Conservation (phyloP, 2,113 vertebrate species). For the Corythornis madagascariensis region DNA sequence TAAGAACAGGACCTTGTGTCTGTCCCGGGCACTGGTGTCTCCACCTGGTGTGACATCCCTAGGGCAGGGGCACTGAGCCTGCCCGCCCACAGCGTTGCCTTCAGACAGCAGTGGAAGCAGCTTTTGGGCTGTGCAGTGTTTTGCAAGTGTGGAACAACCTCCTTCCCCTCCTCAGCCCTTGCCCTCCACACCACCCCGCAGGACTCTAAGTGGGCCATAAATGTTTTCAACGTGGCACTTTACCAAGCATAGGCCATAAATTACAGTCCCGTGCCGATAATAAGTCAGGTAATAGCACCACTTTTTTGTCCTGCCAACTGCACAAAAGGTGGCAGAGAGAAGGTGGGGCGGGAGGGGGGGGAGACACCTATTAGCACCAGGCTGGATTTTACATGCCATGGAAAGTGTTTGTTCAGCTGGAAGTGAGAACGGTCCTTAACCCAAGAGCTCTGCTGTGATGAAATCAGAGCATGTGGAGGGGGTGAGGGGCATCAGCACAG, state of each 20-base stretch:
- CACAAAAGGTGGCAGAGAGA: conserved; percentile 57
- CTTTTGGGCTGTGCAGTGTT: neutral
- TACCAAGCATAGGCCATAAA: conserved; percentile 62
- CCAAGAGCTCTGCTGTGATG: conserved; percentile 28
- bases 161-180: neutral
- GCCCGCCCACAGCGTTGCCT: neutral
- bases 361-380: conserved; percentile 54
- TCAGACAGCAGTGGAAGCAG: neutral
- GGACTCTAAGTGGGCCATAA: conserved; percentile 51
- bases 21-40: neutral
- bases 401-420: conserved; percentile 73
- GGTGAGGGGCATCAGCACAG: conserved; percentile 40
- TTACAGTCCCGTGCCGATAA: conserved; percentile 59
- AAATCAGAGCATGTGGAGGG: conserved; percentile 23
- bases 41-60: neutral
- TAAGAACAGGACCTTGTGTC: neutral
- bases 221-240: conserved; percentile 59
- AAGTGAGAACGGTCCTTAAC: conserved; percentile 33
- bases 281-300: conserved; percentile 60
- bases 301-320: conserved; percentile 61
- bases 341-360: neutral
- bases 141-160: conserved; percentile 13
- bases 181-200: neutral
- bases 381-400: conserved; percentile 47
- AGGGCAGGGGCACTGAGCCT: neutral